These are phyloP conservation scores for Altica lythri DNA, from an alignment of 2,888 invertebrate genomes.

Conservation along the genomic window DNA sequence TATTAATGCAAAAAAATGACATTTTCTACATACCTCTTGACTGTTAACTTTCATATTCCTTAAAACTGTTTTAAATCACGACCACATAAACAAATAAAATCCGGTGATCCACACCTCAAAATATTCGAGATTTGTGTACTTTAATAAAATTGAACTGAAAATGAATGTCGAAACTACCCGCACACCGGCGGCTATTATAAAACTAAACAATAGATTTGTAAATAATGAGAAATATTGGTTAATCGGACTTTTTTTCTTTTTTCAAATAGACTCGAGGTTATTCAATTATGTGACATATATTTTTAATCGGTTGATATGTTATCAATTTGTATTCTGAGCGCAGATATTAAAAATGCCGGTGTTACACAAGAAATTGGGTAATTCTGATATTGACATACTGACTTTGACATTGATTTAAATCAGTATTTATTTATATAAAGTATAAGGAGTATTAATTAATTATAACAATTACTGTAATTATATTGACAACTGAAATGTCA, in stretches of 20 bases:
- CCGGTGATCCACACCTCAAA: no score
- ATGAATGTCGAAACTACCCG: constrained; percentile 2
- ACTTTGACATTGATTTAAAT: constrained; percentile 31
- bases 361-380: constrained; percentile 11
- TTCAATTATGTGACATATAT: constrained; percentile 18
- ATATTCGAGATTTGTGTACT: no score
- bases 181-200: neutral
- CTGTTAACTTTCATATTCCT: no score
- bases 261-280: constrained; percentile 15
- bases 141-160: no score
- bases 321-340: constrained; percentile 13
- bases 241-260: constrained; percentile 6
- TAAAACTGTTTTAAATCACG: no score
- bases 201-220: constrained; percentile 1
- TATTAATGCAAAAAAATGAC: no score
- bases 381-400: constrained; percentile 31
- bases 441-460: no score
- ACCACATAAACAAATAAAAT: no score
- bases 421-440: no score
- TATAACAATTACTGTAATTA: no score
- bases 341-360: constrained; percentile 3
- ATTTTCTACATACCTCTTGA: no score
- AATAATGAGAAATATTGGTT: constrained; percentile 1
- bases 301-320: constrained; percentile 11
- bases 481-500: no score